Evolutionary conservation across 2,113 vertebrate genomes (phyloP), one percentile per base, ranked within the genome.

Genomic region (Actenoides hombroni): DNA sequence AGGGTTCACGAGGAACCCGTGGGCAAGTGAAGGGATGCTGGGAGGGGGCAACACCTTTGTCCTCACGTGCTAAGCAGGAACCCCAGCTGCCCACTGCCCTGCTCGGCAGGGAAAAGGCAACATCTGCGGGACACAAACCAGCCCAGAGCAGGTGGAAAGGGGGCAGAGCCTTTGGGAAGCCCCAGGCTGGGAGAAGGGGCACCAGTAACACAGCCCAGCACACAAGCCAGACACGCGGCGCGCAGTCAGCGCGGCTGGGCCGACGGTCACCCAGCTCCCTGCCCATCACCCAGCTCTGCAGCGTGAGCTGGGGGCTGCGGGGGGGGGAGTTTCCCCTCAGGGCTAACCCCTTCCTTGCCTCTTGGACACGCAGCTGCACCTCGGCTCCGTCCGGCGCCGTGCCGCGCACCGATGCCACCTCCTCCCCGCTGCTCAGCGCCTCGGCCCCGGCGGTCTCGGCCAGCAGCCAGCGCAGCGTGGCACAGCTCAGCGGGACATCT

Each of bases 391-490:
- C 97, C 0, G 98, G 99, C 4, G 98, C 97, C 15, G 63, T n/a
- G 4, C 98, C 98, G 13, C 95, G 95, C 73, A 98, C 92, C 1
- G 97, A 96, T 3, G 98, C 81, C 85, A 94, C 85, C 10, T 86
- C 96, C 19, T 54, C 96, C 19, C 49, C 49, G 21, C 84, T 46
- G 59, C 77, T 94, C 64, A 95, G 77, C 0, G 40, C 65, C 18
- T 95, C 96, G 5, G 86, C 96, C 25, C 95, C 98, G 0, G 95
- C 15, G 4, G 96, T 98, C 84, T 97, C 97, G 0, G 97, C 98
- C 40, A 99, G 89, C 91, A 99, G 97, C 99, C 99, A 99, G 44
- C 97, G 97, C 73, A 99, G 97, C 8, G 98, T 97, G 83, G 97
- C 96, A 13, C 94, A 97, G 96, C 97, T 94, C 65, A 98, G 95